Percentiles rank a stretch among this genome's conserved stretches.
phyloP scores from a whole-genome alignment of 2,113 vertebrate species.

The Falco punctatus region DNA sequence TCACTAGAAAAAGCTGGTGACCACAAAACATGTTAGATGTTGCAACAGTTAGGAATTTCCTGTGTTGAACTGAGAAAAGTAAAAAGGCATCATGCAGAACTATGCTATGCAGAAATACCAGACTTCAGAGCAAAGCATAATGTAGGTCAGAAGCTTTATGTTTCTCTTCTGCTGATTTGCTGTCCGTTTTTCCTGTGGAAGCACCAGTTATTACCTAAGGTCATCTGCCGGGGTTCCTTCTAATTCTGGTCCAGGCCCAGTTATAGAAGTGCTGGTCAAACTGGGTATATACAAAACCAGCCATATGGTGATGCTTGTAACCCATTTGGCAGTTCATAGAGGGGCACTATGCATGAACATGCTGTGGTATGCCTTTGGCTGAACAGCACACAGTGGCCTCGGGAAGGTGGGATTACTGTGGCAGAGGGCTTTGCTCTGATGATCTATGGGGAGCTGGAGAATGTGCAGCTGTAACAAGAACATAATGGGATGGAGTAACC shows the following conservation, averaged over 20 bases:
- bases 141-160: background rate
- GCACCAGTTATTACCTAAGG: background rate
- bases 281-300: background rate
- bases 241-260: background rate
- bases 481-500: conserved; percentile 12
- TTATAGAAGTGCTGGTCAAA: background rate
- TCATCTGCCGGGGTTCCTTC: background rate
- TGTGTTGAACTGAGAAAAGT: rapidly evolving
- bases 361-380: background rate
- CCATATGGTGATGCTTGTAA: background rate
- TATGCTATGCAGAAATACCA: background rate
- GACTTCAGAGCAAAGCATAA: background rate
- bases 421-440: background rate
- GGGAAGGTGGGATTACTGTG: background rate
- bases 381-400: background rate
- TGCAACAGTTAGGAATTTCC: background rate
- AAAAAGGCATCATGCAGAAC: background rate
- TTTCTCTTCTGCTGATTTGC: background rate
- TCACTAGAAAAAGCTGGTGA: background rate
- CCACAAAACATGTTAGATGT: background rate
- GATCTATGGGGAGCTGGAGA: background rate
- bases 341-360: background rate
- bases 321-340: background rate
- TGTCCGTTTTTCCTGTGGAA: background rate
- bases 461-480: background rate